A percentile compares a stretch with the other conserved stretches of the same genome.
Conservation (phyloP, 2,113 vertebrate genomes). For the Crotalus horridus region DNA sequence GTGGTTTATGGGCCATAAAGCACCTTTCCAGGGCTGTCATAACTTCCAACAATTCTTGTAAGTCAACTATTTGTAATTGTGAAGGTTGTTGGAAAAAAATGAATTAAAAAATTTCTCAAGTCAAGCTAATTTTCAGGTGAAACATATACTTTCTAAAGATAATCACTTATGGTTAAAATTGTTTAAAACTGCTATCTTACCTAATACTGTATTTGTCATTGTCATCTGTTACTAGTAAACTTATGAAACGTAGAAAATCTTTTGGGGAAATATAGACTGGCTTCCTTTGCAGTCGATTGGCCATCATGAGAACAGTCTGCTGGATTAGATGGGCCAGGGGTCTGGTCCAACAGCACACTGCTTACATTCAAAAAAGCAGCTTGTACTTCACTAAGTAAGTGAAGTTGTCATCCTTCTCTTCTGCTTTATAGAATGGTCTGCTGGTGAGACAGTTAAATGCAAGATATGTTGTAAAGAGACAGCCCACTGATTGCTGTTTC, state of each 20-base stretch:
- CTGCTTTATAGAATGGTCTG: not conserved
- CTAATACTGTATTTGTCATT: not conserved
- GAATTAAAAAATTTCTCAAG: not conserved
- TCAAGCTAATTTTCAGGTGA: not conserved
- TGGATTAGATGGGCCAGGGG: not conserved
- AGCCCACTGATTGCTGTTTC: not conserved
- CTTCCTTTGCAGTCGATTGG: not conserved
- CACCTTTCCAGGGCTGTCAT: too few species aligned
- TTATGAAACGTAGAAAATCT: not conserved
- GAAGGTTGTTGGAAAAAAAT: not conserved
- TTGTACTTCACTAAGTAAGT: not conserved
- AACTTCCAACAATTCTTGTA: not conserved
- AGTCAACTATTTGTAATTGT: not conserved
- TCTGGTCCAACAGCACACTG: not conserved
- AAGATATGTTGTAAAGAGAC: not conserved
- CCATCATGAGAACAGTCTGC: not conserved
- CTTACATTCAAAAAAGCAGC: not conserved
- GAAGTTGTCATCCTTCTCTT: not conserved
- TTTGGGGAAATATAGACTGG: not conserved
- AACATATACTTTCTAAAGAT: not conserved
- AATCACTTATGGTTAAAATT: not conserved
- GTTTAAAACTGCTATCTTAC: not conserved
- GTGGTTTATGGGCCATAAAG: too few species aligned
- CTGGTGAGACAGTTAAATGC: not conserved
- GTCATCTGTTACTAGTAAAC: not conserved